Conservation (phyloP, 2,888 invertebrate genomes). For the Caenorhabditis zanzibari region DNA sequence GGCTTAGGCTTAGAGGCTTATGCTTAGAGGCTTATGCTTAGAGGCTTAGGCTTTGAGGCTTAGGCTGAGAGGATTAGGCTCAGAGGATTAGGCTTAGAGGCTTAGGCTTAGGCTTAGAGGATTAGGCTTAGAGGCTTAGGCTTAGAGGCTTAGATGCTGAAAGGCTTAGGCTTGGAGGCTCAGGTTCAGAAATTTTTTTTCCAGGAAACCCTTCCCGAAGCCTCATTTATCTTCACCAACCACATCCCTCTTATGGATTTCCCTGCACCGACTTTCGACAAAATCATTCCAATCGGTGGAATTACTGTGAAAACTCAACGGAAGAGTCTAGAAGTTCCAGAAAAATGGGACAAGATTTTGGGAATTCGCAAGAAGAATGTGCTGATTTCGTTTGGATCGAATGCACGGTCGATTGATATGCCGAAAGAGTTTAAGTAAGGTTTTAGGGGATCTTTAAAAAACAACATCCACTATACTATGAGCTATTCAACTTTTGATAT, state of each 20-base stretch:
- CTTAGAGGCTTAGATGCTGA: too few species aligned
- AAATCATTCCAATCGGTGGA: constrained; percentile 59
- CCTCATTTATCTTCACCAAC: constrained; percentile 57
- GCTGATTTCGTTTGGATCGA: constrained; percentile 56
- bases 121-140: too few species aligned
- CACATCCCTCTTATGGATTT: constrained; percentile 54
- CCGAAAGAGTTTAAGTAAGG: constrained; percentile 45
- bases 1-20: too few species aligned
- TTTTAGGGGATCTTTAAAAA: neutral
- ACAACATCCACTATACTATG: too few species aligned
- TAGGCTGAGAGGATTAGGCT: too few species aligned
- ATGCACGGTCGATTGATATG: constrained; percentile 41
- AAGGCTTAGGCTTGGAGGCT: too few species aligned
- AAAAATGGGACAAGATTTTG: constrained; percentile 50
- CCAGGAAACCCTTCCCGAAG: constrained; percentile 46
- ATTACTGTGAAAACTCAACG: constrained; percentile 51
- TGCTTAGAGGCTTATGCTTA: too few species aligned
- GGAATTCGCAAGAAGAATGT: constrained; percentile 33
- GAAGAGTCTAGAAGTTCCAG: constrained; percentile 22
- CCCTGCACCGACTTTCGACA: constrained; percentile 54
- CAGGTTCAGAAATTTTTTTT: constrained; percentile 9
- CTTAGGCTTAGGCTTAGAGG: too few species aligned
- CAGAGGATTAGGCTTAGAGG: too few species aligned
- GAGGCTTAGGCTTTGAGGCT: too few species aligned
- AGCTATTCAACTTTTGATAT: too few species aligned